Base-by-base conservation (phyloP, 1,140 invertebrate species). In the Drosophila subobscura region DNA sequence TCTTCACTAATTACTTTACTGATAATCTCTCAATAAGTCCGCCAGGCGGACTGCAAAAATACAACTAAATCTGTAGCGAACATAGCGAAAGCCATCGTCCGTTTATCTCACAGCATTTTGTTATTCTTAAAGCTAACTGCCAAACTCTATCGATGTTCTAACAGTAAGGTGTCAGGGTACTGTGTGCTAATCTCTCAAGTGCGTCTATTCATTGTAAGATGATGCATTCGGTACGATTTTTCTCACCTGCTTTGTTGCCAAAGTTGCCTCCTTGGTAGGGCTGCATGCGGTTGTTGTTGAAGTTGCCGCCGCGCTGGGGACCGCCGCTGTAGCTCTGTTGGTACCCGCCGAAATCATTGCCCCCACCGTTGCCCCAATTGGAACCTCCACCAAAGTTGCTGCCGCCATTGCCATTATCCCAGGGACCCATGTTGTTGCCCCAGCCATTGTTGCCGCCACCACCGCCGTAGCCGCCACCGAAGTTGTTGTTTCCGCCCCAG, bases 241-340 rank as follows among this genome's bases (percentile, higher is more conserved):
- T 37, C 84, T 89, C 72, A 89, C 84, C 83, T 83, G 70, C 83
- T 88, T 88, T 83, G 60, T 83, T 88, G 47, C 53, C 73, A 55
- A 86, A 91, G 66, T 78, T 86, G 27, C 86, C 80, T 40, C 76
- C 79, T 29, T 86, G 86, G 67, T 94, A 95, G 79, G 95, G 95
- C 60, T 94, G 94, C 78, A 86, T 80, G 47, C 90, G 86, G 8
- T 84, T 91, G 58, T 68, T 91, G 72, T 56, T 57, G 8, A 94
- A 93, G 14, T 94, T 94, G 16, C 94, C 94, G 44, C 89, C 80
- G 74, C 95, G 92, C 54, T 95, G 93, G 0, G 95, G 95, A 1
- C 95, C 95, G 29, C 95, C 95, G 7, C 95, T 93, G 72, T 95
- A 96, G 37, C 94, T 93, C 84, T 96, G 95, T 71, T 96, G 95